Conservation (phyloP, 1,140 invertebrate species). For the Ectropis grisescens region DNA sequence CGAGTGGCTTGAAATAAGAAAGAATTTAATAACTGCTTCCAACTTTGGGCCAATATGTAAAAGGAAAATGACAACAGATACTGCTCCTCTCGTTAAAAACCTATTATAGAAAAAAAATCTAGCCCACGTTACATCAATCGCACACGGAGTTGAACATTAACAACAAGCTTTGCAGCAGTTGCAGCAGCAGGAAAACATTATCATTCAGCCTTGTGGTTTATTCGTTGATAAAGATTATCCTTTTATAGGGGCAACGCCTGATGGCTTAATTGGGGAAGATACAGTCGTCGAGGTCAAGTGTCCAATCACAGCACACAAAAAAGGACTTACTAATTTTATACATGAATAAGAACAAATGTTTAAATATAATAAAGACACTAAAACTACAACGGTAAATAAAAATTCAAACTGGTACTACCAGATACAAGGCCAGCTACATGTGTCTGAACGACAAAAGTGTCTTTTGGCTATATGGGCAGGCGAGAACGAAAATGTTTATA, state of each 20-base stretch:
- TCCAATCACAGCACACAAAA: too few species aligned
- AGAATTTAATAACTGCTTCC: slow-evolving; percentile 17
- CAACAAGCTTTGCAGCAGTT: slow-evolving; percentile 19
- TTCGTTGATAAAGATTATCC: slow-evolving; percentile 6
- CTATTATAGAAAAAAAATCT: slow-evolving; percentile 11
- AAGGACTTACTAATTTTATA: too few species aligned
- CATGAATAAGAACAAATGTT: too few species aligned
- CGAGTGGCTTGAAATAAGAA: slow-evolving; percentile 17
- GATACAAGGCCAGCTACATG: too few species aligned
- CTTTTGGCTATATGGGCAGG: too few species aligned
- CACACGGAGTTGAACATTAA: slow-evolving; percentile 31
- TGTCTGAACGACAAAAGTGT: too few species aligned
- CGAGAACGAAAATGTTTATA: too few species aligned
- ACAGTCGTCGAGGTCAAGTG: too few species aligned
- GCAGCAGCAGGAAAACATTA: slow-evolving; percentile 10
- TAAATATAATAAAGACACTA: too few species aligned
- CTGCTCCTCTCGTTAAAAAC: slow-evolving; percentile 10
- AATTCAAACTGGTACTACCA: too few species aligned
- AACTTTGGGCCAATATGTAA: slow-evolving; percentile 3
- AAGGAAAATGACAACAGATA: slow-evolving; percentile 3
- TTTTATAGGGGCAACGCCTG: slow-evolving; percentile 7
- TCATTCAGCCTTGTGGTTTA: slow-evolving; percentile 5
- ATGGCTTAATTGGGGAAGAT: too few species aligned
- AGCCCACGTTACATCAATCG: slow-evolving; percentile 10
- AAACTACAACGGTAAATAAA: too few species aligned